Conservation (phyloP, 64 coral and sea anemone species). For the Actinia equina region DNA sequence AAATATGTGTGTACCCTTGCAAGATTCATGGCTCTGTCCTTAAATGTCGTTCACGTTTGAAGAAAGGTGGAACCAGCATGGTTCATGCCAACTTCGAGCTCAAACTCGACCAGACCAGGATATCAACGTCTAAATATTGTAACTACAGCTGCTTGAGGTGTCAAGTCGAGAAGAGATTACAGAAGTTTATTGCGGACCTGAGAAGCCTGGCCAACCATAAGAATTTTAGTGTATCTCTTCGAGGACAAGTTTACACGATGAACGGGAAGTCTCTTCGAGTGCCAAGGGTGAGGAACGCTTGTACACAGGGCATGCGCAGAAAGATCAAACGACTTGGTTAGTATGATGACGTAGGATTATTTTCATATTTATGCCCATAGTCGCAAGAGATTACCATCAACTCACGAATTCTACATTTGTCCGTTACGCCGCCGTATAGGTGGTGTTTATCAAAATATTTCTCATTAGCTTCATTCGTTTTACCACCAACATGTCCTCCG, state of each 20-base stretch:
- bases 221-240: constrained; percentile 62
- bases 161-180: constrained; percentile 61
- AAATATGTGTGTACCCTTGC: constrained; percentile 62
- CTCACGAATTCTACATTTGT: too few species aligned
- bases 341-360: background rate
- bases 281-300: background rate
- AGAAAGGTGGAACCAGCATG: background rate
- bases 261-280: constrained; percentile 37
- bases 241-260: constrained; percentile 44
- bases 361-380: too few species aligned
- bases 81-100: constrained; percentile 65
- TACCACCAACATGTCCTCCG: too few species aligned
- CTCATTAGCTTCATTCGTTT: too few species aligned
- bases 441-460: too few species aligned
- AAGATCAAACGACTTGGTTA: constrained; percentile 45
- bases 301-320: constrained; percentile 40
- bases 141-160: constrained; percentile 71
- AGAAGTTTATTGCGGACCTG: constrained; percentile 56
- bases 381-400: too few species aligned
- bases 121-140: constrained; percentile 51
- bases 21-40: constrained; percentile 27
- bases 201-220: constrained; percentile 30
- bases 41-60: constrained; percentile 25
- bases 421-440: too few species aligned
- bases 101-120: constrained; percentile 26